These are phyloP conservation scores for Nibea coibor DNA, from an alignment of 2,113 vertebrate species.

Conservation along the genomic window DNA sequence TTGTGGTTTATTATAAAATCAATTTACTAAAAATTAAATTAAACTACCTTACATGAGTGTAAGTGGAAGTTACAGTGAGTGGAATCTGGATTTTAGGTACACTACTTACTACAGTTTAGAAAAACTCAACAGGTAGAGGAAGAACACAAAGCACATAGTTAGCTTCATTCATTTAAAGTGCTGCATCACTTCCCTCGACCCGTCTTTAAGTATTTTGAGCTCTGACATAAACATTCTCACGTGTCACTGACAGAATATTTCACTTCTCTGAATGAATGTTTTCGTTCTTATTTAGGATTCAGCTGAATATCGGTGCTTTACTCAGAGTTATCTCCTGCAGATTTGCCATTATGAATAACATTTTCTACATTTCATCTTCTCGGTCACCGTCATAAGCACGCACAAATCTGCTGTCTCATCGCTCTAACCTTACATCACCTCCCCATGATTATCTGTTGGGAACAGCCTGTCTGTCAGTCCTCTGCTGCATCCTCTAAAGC, in stretches of 20 bases:
- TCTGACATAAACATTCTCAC: background rate
- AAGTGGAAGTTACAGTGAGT: no score
- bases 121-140: no score
- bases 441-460: constrained; percentile 33
- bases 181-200: background rate
- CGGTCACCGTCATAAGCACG: background rate
- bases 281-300: background rate
- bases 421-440: constrained; percentile 26
- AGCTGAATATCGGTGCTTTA: background rate
- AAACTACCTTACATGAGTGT: no score
- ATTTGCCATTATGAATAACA: background rate
- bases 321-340: background rate
- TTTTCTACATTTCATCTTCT: background rate
- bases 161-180: background rate
- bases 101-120: no score
- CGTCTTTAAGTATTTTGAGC: no score
- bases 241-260: no score
- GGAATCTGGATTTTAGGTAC: no score
- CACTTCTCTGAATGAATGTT: background rate
- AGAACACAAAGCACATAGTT: no score
- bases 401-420: constrained; percentile 53
- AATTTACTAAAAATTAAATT: no score
- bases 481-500: constrained; percentile 14
- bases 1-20: background rate
- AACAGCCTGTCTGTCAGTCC: constrained; percentile 32